Percentiles rank a stretch among this genome's conserved stretches.
Evolutionary conservation across 2,113 vertebrate genomes (phyloP).

Genomic region (Marmota monax): DNA sequence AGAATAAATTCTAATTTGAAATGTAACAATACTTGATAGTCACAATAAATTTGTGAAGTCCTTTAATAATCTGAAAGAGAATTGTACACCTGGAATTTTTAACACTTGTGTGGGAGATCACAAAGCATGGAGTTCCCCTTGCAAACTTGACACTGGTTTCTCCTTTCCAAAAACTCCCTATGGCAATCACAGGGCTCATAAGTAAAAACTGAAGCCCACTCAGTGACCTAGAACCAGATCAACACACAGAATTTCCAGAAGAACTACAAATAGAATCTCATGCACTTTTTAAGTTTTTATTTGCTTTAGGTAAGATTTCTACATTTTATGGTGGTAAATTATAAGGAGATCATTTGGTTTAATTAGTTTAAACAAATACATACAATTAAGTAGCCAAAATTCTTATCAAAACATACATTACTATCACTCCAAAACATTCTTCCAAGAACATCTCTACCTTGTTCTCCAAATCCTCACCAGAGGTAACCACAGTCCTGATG

Average conservation of each 20-base stretch:
- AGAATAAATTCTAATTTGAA: conserved; percentile 1
- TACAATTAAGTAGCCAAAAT: background rate
- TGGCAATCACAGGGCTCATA: background rate
- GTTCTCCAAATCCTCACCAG: background rate
- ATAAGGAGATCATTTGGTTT: background rate
- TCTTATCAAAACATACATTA: background rate
- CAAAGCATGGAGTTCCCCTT: background rate
- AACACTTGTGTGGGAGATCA: background rate
- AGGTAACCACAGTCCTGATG: background rate
- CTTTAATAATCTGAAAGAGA: conserved; percentile 29
- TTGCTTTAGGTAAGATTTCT: background rate
- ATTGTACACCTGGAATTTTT: background rate
- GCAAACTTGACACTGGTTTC: background rate
- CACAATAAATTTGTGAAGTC: background rate
- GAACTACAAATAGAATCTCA: background rate
- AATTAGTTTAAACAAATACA: background rate
- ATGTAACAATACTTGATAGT: background rate
- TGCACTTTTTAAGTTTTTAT: background rate
- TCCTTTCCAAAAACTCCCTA: background rate
- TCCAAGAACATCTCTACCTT: background rate
- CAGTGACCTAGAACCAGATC: background rate
- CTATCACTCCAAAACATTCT: background rate
- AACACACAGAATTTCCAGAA: background rate
- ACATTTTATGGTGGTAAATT: background rate
- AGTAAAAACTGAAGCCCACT: background rate